These are phyloP conservation scores for Sminthurides bifidus DNA, from an alignment of 1,140 invertebrate genomes.

Conservation along the genomic window DNA sequence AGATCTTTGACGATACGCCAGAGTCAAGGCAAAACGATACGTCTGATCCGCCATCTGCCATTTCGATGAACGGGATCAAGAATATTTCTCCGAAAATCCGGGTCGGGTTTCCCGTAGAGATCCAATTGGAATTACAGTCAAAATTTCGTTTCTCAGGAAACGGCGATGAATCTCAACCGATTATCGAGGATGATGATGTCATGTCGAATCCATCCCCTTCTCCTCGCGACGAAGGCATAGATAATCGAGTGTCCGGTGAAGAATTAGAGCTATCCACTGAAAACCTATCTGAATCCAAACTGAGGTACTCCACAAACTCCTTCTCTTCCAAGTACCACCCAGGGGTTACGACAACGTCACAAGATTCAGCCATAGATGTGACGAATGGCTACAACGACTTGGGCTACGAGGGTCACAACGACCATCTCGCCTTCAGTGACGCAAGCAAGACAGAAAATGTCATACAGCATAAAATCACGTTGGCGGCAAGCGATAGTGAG, in stretches of 20 bases:
- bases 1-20: not conserved
- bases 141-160: conserved; percentile 12
- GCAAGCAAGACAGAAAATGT: not conserved
- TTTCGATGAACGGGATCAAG: conserved; percentile 23
- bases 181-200: not conserved
- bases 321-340: not conserved
- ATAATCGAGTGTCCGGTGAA: not conserved
- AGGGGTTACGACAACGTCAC: not conserved
- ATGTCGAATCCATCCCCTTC: not conserved
- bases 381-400: not conserved
- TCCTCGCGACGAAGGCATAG: not conserved
- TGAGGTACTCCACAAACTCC: not conserved
- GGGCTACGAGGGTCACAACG: not conserved
- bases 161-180: too few species aligned
- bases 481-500: not conserved
- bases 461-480: not conserved
- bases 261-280: not conserved
- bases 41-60: conserved; percentile 1
- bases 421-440: not conserved
- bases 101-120: conserved; percentile 31
- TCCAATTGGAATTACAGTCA: conserved; percentile 29
- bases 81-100: conserved; percentile 30
- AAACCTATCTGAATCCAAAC: not conserved
- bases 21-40: conserved; percentile 5
- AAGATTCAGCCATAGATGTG: not conserved